phyloP scores from a whole-genome alignment of 2,797 vertebrate genomes.

The Tympanoctomys barrerae region DNA sequence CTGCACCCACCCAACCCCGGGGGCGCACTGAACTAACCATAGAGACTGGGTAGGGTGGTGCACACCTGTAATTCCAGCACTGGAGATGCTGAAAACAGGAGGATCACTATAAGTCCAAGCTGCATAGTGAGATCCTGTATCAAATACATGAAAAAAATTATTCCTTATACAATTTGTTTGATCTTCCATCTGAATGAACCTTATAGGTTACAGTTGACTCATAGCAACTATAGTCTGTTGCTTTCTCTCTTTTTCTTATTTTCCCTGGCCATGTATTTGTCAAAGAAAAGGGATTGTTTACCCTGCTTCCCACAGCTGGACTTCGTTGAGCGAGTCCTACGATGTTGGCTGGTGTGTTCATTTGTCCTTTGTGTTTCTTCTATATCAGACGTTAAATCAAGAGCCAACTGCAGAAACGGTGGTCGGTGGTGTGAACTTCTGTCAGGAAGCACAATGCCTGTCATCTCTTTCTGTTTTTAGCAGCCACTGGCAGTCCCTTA shows the following conservation, averaged over 20 bases:
- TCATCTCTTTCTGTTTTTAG: background rate
- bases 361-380: constrained; percentile 29
- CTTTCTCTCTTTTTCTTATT: background rate
- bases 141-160: background rate
- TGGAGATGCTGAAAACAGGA: no score
- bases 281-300: background rate
- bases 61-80: no score
- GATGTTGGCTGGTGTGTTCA: background rate
- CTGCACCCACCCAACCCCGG: no score
- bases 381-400: constrained; percentile 9
- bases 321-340: background rate
- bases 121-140: no score
- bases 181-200: constrained; percentile 36
- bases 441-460: background rate
- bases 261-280: background rate
- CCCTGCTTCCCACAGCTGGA: background rate
- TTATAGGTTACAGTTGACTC: background rate
- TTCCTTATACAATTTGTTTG: constrained; percentile 50
- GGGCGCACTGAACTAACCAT: no score
- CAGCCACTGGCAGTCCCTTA: background rate
- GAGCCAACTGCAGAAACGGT: background rate
- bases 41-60: no score
- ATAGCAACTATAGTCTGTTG: background rate
- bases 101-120: no score
- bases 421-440: background rate